Evolutionary conservation across 2,888 invertebrate genomes (phyloP), one percentile per base, ranked within the genome.

Genomic region (Trichopria drosophilae): DNA sequence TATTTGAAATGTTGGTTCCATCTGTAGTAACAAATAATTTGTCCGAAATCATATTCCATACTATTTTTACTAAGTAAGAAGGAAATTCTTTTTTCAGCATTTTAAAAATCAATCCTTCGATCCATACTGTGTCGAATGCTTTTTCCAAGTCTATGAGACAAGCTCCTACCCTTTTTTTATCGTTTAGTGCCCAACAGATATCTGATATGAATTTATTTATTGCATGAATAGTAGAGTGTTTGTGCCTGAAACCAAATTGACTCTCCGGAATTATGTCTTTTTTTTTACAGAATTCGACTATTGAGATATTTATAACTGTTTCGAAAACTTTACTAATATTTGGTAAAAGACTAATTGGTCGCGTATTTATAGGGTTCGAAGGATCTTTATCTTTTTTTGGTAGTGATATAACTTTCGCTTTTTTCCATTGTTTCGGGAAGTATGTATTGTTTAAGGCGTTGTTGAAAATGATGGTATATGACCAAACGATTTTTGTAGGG

Each of bases 391-490:
- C 31, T 44, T 47, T 51, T 46, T 61, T 54, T 19, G 22, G 12
- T 5, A 63, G 39, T 0, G 62, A 40, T 0, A 63, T 56, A 0
- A 63, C 41, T 50, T 63, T 65, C 0, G 62, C 62, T 9, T 16
- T 49, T 51, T 60, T 62, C 60, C 60, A 61, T 3, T 10, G 44
- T 0, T 16, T 24, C 0, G 71, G 68, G 57, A 67, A 68, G 20
- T 62, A 56, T 4, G 44, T 42, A 6, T 45, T 42, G 26, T 55
- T 51, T 9, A 56, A 20, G 12, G 46, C 6, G 20, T 58, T 57
- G 28, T 60, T 57, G 20, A 59, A 59, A 0, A 58, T 4, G 1
- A 55, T 52, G 16, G 55, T 49, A 12, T 49, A 41, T 12, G 23
- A 23, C 1, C 6, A 12, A 5, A 42, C 36, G 4, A 54, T 19